Evolutionary conservation across 2,888 invertebrate species (phyloP), one percentile per base, ranked within the genome.

Genomic region (Galerucella pusilla): DNA sequence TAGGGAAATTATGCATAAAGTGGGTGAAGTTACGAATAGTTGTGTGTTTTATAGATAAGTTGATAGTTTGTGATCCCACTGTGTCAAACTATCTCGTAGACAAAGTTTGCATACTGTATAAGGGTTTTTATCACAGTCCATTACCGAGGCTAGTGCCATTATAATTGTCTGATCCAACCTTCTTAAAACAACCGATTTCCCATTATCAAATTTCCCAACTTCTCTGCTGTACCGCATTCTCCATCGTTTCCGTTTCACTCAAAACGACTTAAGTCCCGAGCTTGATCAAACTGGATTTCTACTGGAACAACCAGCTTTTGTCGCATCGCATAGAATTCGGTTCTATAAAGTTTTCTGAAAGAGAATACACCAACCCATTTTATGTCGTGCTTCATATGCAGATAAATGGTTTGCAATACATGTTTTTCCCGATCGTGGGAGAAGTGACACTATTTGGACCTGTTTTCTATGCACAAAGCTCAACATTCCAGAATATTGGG

Each of bases 241-340:
- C 42, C n/a, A 57, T 74, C 70, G 59, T 52, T 66, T 74, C 67
- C 71, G 66, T 74, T 71, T 45, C 61, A 74, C 67, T 71, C 71
- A 74, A 52, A 59, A 64, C 49, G 64, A 54, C 70, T 60, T 61
- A 66, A 60, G 70, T 74, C 70, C 70, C 52, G 10, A 66, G 66
- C 70, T 66, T 74, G 74, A 66, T 70, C 74, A 66, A 70, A 74
- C 66, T 42, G 66, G 70, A 74, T 74, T 28, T 54, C 52, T 57
- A 60, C 70, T 60, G 52, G 45, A 63, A 59, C 60, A 69, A 69
- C 69, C 74, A 59, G 64, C 70, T 64, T 74, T 70, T 60, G 70
- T 70, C 70, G 60, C 66, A 10, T 16, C 63, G 63, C 14, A n/a
- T 63, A 14, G 54, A 70, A 42, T 7, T 74, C 49, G 66, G 65